Percentiles rank a stretch among this genome's conserved stretches.
Evolutionary conservation across 2,797 vertebrate species (phyloP).

Genomic region (Rousettus madagascariensis): DNA sequence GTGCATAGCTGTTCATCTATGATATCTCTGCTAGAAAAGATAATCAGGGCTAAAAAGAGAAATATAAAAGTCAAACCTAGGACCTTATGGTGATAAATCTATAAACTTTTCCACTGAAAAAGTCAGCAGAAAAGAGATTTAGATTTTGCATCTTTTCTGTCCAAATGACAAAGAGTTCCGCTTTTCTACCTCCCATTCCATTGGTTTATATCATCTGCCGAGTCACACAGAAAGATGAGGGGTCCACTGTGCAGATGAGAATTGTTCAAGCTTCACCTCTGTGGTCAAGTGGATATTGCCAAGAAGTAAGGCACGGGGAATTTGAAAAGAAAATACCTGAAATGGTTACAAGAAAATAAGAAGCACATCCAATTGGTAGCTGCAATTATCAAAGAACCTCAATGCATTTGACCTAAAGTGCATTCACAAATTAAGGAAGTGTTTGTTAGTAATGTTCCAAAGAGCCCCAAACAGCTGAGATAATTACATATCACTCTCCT

Average conservation of each 20-base stretch:
- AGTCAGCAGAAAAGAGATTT: not conserved
- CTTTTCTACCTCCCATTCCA: not conserved
- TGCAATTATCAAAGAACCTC: not conserved
- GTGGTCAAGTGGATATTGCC: not conserved
- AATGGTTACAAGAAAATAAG: not conserved
- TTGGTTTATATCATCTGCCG: not conserved
- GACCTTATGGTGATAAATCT: not conserved
- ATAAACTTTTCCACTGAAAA: not conserved
- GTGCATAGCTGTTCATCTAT: not conserved
- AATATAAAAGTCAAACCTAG: not conserved
- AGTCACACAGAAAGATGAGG: not conserved
- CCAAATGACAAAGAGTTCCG: not conserved
- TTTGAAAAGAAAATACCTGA: not conserved
- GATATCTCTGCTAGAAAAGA: not conserved
- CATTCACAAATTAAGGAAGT: not conserved
- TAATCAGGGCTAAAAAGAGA: not conserved
- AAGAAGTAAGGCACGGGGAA: not conserved
- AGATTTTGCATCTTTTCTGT: not conserved
- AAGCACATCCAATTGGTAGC: not conserved
- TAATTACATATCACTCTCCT: not conserved
- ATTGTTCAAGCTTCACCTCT: not conserved
- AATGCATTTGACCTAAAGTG: not conserved
- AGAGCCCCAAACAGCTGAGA: not conserved
- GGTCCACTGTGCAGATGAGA: not conserved
- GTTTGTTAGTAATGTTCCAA: not conserved